A percentile compares a stretch with the other conserved stretches of the same genome.
Evolutionary conservation across 2,797 vertebrate genomes (phyloP).

Genomic region (Mallotus villosus): DNA sequence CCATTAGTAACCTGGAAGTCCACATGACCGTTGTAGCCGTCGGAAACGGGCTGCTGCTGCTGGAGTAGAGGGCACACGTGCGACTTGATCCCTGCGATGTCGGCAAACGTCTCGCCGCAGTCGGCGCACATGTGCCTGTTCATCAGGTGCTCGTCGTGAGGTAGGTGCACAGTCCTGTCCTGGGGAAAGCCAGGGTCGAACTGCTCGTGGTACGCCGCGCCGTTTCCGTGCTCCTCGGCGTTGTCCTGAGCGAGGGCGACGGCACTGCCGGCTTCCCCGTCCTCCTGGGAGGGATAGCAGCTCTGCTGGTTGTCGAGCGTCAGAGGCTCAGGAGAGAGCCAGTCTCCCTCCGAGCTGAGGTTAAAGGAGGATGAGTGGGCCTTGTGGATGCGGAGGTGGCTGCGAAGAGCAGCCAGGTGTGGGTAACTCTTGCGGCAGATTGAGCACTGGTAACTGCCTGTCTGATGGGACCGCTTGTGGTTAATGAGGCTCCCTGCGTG

Average conservation of each 20-base stretch:
- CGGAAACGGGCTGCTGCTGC: slow-evolving; percentile 57
- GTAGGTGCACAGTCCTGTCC: slow-evolving; percentile 63
- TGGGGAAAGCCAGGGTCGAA: slow-evolving; percentile 65
- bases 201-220: slow-evolving; percentile 55
- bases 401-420: slow-evolving; percentile 85
- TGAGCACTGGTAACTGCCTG: slow-evolving; percentile 85
- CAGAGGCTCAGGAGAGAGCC: slow-evolving; percentile 76
- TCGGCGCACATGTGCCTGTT: slow-evolving; percentile 83
- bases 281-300: slow-evolving; percentile 56
- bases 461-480: slow-evolving; percentile 90
- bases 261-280: slow-evolving; percentile 33
- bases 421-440: slow-evolving; percentile 86
- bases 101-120: slow-evolving; percentile 75
- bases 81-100: slow-evolving; percentile 77
- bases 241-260: slow-evolving; percentile 59
- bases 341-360: slow-evolving; percentile 66
- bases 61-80: slow-evolving; percentile 72
- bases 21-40: slow-evolving; percentile 45
- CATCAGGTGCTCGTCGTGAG: slow-evolving; percentile 67
- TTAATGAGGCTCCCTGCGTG: slow-evolving; percentile 91
- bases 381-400: slow-evolving; percentile 89
- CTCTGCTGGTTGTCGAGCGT: slow-evolving; percentile 69
- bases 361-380: slow-evolving; percentile 62
- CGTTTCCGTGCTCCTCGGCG: slow-evolving; percentile 41
- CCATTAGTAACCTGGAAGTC: slow-evolving; percentile 58